A percentile compares a stretch with the other conserved stretches of the same genome.
These are phyloP conservation scores for Echeneis naucrates DNA, from an alignment of 2,797 vertebrate species.

Conservation along the genomic window DNA sequence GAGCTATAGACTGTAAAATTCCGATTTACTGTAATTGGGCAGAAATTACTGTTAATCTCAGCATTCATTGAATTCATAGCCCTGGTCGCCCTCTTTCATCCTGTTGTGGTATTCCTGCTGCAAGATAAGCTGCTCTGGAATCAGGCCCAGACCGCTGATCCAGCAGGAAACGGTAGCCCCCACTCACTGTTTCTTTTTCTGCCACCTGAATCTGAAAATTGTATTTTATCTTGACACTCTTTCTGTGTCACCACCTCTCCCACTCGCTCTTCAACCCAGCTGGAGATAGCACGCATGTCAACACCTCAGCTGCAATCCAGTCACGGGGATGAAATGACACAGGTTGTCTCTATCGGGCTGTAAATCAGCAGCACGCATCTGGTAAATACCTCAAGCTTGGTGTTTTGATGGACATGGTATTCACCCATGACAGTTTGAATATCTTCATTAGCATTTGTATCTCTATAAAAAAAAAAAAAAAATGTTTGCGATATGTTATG, in stretches of 20 bases:
- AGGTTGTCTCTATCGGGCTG: constrained; percentile 31
- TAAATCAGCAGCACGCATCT: constrained; percentile 66
- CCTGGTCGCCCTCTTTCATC: constrained; percentile 24
- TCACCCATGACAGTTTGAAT: constrained; percentile 40
- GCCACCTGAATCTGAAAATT: constrained; percentile 26
- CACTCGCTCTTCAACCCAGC: constrained; percentile 13
- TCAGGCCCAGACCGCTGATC: constrained; percentile 71
- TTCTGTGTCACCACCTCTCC: constrained; percentile 49
- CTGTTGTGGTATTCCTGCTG: constrained; percentile 65
- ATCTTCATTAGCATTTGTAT: constrained; percentile 29
- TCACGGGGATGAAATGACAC: constrained; percentile 58
- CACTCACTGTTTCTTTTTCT: constrained; percentile 39
- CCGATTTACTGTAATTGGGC: no score
- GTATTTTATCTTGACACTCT: constrained; percentile 46
- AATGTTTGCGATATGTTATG: constrained; percentile 37
- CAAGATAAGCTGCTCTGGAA: constrained; percentile 73
- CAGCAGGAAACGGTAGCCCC: constrained; percentile 60
- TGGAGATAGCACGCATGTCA: constrained; percentile 57
- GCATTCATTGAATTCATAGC: constrained; percentile 28
- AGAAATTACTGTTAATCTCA: no score
- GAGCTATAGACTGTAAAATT: not conserved
- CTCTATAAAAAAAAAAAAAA: no score
- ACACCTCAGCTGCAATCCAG: constrained; percentile 54
- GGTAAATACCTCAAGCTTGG: constrained; percentile 36
- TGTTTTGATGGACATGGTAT: constrained; percentile 39